Base-by-base conservation (phyloP, 2,888 invertebrate species). In the Tipula vernalis region DNA sequence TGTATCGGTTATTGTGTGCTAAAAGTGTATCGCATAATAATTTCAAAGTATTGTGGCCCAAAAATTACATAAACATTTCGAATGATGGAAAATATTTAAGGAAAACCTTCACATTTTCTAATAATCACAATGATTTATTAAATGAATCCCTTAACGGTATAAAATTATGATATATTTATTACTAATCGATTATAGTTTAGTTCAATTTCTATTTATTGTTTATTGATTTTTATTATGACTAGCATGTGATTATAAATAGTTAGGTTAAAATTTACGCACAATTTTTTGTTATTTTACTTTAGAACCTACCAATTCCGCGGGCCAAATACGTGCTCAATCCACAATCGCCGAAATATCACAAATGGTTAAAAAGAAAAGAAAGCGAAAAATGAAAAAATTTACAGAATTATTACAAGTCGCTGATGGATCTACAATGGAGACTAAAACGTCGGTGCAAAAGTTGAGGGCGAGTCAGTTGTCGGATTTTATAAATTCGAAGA, bases 351-450 rank as follows among this genome's bases (percentile, higher is more conserved):
- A 89, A 44, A n/a, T 88, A 85, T 86, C 89, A 83, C 88, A 88
- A 41, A 91, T 90, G 89, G 89, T 91, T 5, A 89, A 90, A 10
- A 91, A 92, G 87, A 93, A 93, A 89, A 93, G 92, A 89, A 91
- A 91, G 87, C 91, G 91, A 88, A 91, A 92, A 89, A 91, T 90
- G 86, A 93, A 93, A 88, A 94, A 94, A 89, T 95, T 94, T 91
- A 94, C 94, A 10, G 95, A 96, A 90, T 90, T 95, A 8, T 90
- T 95, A 88, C 94, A 95, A 93, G 96, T 96, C 87, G 94, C 94
- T 44, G 92, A 94, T 85, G 91, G 92, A 87, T 92, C 92, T 4
- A 94, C 94, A 89, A 94, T 92, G 86, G 94, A 95, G 91, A 94
- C 93, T 18, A 95, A 94, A 90, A 94, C 96, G 1, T 93, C 94